Conservation (phyloP, 2,888 invertebrate species). For the Drosophila neutralis region DNA sequence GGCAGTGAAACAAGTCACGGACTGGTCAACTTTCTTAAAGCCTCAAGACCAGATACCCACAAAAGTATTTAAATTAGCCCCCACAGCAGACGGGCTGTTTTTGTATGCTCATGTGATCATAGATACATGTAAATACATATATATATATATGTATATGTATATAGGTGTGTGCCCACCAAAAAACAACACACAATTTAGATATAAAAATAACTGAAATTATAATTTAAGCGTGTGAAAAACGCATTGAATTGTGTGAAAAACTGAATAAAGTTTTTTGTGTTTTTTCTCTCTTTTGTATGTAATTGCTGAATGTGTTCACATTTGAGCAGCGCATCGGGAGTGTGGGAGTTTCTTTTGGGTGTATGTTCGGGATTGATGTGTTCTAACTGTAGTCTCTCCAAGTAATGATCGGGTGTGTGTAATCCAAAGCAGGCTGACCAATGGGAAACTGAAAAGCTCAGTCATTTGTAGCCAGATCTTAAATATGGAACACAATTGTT, state of each 20-base stretch:
- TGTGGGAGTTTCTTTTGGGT: constrained; percentile 39
- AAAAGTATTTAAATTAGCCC: constrained; percentile 70
- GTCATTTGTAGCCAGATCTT: constrained; percentile 37
- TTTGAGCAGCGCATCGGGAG: constrained; percentile 44
- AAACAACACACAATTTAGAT: constrained; percentile 17
- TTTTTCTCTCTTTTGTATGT: constrained; percentile 52
- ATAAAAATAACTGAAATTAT: constrained; percentile 73
- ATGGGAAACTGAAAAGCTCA: constrained; percentile 32
- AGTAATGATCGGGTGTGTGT: constrained; percentile 58
- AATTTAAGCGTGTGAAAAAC: constrained; percentile 80
- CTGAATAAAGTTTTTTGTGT: constrained; percentile 38
- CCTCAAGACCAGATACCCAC: constrained; percentile 26
- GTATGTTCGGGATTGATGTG: constrained; percentile 47
- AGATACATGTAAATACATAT: not conserved
- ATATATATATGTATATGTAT: not conserved
- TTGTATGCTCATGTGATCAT: constrained; percentile 72
- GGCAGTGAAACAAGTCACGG: constrained; percentile 71
- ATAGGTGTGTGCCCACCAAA: constrained; percentile 33
- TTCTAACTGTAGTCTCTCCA: constrained; percentile 57
- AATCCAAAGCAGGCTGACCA: constrained; percentile 42
- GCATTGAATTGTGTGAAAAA: constrained; percentile 83
- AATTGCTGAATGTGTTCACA: constrained; percentile 68
- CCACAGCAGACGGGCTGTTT: constrained; percentile 12
- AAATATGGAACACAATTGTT: constrained; percentile 18
- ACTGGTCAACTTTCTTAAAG: constrained; percentile 75